Evolutionary conservation across 1,140 invertebrate genomes (phyloP), one percentile per base, ranked within the genome.

Genomic region (Dreissena rostriformis): DNA sequence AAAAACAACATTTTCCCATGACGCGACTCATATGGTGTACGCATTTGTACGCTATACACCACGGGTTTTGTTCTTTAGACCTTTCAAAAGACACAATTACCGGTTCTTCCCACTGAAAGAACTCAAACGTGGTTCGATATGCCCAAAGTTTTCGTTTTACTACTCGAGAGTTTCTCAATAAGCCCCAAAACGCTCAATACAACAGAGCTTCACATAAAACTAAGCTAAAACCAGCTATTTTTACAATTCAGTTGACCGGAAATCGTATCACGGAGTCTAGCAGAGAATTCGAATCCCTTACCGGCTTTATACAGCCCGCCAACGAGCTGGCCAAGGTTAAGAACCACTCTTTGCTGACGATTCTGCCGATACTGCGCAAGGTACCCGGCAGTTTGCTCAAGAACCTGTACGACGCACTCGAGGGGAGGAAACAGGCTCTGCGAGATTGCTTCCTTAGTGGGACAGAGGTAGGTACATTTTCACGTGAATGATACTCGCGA

Each of bases 271-370:
- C 52, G 39, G 72, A 75, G 19, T 51, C 57, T 15, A 66, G 70
- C 29, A 17, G n/a, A 8, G 72, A 75, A 39, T 75, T 83, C 29
- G 28, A 70, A 70, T 51, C 72, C 51, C 52, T 83, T 19, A 0
- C 19, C 22, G 57, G 28, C 17, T 83, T 83, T n/a, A n/a, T n/a
- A n/a, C n/a, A 70, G 24, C 61, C 71, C 5, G 73, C 52, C 39
- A 83, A 75, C 65, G 81, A 83, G 39, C 49, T 83, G 2, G 81
- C 57, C 0, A 75, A 49, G 11, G 81, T 83, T 1, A 83, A 83
- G 57, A 83, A 83, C 26, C 81, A 83, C 51, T 57, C 73, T 14
- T 57, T 76, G 10, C 65, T 83, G 12, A 75, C 81, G 19, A 70
- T n/a, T 39, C 51, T 75, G 17, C 81, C 81, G 15, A 29, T 53